Evolutionary conservation across 2,888 invertebrate species (phyloP).

Genomic region (Gibbula magus): DNA sequence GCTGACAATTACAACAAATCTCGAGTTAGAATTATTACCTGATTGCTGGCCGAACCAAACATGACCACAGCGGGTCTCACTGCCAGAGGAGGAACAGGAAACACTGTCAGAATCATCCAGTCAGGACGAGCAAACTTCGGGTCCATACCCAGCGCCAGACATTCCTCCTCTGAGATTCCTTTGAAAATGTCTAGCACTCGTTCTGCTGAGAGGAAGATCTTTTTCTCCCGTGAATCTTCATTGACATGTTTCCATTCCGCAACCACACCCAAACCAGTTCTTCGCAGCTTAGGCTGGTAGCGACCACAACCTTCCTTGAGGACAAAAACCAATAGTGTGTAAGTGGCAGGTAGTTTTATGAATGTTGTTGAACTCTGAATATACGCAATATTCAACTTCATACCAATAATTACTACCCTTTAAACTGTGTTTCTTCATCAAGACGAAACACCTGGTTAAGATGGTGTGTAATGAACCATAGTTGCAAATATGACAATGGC

Average conservation of each 20-base stretch:
- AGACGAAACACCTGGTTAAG: too few relatives aligned
- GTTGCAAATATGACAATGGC: too few relatives aligned
- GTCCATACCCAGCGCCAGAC: slow-evolving; percentile 94
- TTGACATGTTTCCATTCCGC: slow-evolving; percentile 98
- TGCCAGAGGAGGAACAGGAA: slow-evolving; percentile 96
- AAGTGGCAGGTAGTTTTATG: too few relatives aligned
- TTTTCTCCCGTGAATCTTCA: slow-evolving; percentile 96
- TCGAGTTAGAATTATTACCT: slow-evolving; percentile 68
- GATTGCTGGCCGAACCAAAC: slow-evolving; percentile 98
- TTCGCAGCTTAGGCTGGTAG: slow-evolving; percentile 93
- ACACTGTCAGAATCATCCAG: slow-evolving; percentile 98
- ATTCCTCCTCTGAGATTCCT: slow-evolving; percentile 89
- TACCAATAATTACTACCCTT: too few relatives aligned
- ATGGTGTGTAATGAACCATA: too few relatives aligned
- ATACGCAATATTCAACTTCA: too few relatives aligned
- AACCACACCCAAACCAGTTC: slow-evolving; percentile 91
- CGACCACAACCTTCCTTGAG: slow-evolving; percentile 91
- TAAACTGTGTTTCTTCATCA: too few relatives aligned
- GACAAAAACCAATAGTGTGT: not conserved
- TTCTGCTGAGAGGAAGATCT: slow-evolving; percentile 94
- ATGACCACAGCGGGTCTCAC: slow-evolving; percentile 98
- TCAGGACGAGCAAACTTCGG: slow-evolving; percentile 95
- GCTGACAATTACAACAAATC: too few relatives aligned
- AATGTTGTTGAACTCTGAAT: too few relatives aligned
- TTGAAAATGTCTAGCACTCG: slow-evolving; percentile 97